A percentile compares a stretch with the other conserved stretches of the same genome.
These are phyloP conservation scores for Henricia sp. DNA, from an alignment of 53 echinoderm and acorn worm species.

Conservation along the genomic window DNA sequence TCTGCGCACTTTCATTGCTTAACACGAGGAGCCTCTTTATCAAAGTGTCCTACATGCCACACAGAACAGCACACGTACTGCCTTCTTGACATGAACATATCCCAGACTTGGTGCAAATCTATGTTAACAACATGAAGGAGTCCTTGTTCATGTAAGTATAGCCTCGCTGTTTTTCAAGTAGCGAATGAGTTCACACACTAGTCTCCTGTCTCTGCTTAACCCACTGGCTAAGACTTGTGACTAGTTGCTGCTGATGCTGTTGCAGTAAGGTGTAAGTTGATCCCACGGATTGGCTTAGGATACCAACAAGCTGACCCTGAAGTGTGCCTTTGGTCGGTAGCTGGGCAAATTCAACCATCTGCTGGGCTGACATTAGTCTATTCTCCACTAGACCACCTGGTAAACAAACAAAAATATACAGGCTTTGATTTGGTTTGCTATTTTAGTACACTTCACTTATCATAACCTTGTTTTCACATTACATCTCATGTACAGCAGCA, in stretches of 20 bases:
- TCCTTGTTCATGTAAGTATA: too few relatives aligned
- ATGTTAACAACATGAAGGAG: too few relatives aligned
- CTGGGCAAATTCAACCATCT: constrained; percentile 81
- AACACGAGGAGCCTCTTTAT: too few relatives aligned
- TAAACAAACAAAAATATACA: background rate
- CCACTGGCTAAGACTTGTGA: constrained; percentile 79
- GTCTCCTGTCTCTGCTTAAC: constrained; percentile 57
- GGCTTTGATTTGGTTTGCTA: too few relatives aligned
- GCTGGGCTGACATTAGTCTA: constrained; percentile 78
- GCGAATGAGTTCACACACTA: constrained; percentile 32
- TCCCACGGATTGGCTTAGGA: constrained; percentile 71
- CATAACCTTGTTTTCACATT: too few relatives aligned
- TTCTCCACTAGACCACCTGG: constrained; percentile 86
- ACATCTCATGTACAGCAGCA: background rate
- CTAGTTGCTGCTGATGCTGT: constrained; percentile 82
- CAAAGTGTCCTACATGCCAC: too few relatives aligned
- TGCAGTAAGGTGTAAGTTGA: constrained; percentile 82
- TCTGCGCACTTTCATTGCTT: too few relatives aligned
- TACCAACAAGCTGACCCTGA: constrained; percentile 77
- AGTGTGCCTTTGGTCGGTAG: constrained; percentile 73
- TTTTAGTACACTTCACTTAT: too few relatives aligned
- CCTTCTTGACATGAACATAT: too few relatives aligned
- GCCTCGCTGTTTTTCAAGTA: too few relatives aligned
- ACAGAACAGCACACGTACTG: too few relatives aligned
- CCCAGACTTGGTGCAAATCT: too few relatives aligned